Conservation (phyloP, 2,113 vertebrate genomes). For the Alligator sinensis region DNA sequence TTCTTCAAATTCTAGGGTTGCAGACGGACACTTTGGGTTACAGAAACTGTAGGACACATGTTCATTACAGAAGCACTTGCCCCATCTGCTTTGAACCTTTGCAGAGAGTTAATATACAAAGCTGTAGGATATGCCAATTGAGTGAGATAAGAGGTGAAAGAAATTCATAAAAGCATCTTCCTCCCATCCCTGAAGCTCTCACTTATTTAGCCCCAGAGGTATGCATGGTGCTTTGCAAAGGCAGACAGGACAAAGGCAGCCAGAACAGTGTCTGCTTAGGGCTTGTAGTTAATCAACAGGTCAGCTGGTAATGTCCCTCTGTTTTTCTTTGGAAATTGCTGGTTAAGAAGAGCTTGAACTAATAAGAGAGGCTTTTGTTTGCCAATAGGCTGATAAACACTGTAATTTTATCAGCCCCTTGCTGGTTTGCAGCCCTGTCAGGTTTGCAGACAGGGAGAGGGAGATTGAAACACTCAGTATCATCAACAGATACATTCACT, state of each 20-base stretch:
- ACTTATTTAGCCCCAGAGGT: neutral
- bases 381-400: too few relatives aligned
- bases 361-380: too few relatives aligned
- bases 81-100: neutral
- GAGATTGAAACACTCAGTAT: too few relatives aligned
- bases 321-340: too few relatives aligned
- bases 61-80: neutral
- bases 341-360: too few relatives aligned
- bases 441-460: too few relatives aligned
- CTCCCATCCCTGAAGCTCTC: neutral
- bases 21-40: neutral
- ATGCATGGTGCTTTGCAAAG: neutral
- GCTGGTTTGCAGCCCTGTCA: too few relatives aligned
- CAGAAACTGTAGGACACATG: neutral
- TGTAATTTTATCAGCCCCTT: too few relatives aligned
- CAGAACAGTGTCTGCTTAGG: too few relatives aligned
- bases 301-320: too few relatives aligned
- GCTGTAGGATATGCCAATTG: neutral
- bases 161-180: neutral
- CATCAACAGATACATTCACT: too few relatives aligned
- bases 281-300: too few relatives aligned
- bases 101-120: neutral
- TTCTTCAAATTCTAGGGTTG: neutral
- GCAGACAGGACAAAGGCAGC: neutral
- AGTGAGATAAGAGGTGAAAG: neutral